These are phyloP conservation scores for Micoletzkya japonica DNA, from an alignment of 2,888 invertebrate genomes.

Conservation along the genomic window DNA sequence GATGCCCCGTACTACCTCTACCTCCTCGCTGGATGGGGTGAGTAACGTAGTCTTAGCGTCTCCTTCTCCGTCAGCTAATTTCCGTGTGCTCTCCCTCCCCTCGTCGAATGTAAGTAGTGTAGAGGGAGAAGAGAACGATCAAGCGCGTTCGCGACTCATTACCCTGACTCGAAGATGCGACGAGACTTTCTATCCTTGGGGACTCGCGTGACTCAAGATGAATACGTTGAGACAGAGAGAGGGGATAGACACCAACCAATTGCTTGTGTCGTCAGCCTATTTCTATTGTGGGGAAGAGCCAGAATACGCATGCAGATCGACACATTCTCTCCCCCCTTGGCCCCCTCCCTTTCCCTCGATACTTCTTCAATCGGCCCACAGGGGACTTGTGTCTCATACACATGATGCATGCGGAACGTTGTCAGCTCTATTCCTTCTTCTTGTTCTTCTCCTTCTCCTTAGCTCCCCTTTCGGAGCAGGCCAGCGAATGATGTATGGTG, in stretches of 20 bases:
- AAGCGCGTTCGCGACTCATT: too few relatives aligned
- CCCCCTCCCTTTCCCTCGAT: too few relatives aligned
- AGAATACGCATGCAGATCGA: neutral
- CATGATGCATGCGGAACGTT: too few relatives aligned
- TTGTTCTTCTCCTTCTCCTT: too few relatives aligned
- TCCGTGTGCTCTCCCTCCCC: neutral
- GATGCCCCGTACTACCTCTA: constrained; percentile 69
- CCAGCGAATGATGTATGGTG: too few relatives aligned
- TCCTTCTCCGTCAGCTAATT: neutral
- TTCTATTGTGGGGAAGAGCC: neutral
- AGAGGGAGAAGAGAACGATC: too few relatives aligned
- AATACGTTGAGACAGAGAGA: constrained; percentile 11
- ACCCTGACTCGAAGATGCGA: constrained; percentile 6
- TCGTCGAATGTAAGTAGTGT: neutral
- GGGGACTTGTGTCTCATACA: too few relatives aligned
- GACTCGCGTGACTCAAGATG: constrained; percentile 27
- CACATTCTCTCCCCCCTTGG: neutral
- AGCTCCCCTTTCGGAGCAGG: too few relatives aligned
- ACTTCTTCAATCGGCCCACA: too few relatives aligned
- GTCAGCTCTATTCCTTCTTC: too few relatives aligned
- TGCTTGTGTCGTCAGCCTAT: neutral
- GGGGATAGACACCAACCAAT: neutral
- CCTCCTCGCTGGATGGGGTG: constrained; percentile 71
- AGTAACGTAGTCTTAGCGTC: too few relatives aligned
- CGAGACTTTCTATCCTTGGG: constrained; percentile 4